A percentile compares a stretch with the other conserved stretches of the same genome.
Evolutionary conservation across 2,113 vertebrate genomes (phyloP).

Genomic region (Antennarius striatus): DNA sequence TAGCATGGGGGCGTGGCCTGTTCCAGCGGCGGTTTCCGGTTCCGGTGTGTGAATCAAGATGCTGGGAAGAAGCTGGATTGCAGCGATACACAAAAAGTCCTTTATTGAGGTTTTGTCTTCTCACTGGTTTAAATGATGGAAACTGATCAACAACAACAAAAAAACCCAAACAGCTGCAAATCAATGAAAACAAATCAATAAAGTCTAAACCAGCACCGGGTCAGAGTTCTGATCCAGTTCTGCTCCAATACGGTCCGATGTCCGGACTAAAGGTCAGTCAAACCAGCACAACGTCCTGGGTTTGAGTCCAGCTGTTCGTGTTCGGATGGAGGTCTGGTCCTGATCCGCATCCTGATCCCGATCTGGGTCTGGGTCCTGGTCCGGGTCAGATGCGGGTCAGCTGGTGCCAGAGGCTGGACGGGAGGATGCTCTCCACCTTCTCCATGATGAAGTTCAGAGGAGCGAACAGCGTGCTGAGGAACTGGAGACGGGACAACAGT

Average conservation of each 20-base stretch:
- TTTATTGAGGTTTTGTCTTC: slow-evolving; percentile 83
- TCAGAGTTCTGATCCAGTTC: slow-evolving; percentile 23
- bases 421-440: slow-evolving; percentile 97
- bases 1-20: neutral
- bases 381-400: slow-evolving; percentile 90
- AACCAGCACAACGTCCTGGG: slow-evolving; percentile 39
- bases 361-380: slow-evolving; percentile 15
- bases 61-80: slow-evolving; percentile 53
- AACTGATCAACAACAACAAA: slow-evolving; percentile 91
- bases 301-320: slow-evolving; percentile 52
- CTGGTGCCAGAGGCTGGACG: slow-evolving; percentile 98
- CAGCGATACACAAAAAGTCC: slow-evolving; percentile 93
- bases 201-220: slow-evolving; percentile 62
- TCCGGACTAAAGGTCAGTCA: slow-evolving; percentile 65
- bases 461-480: slow-evolving; percentile 97
- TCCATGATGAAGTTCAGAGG: slow-evolving; percentile 99
- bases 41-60: slow-evolving; percentile 21
- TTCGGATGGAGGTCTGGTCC: slow-evolving; percentile 29
- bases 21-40: neutral
- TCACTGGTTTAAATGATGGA: slow-evolving; percentile 83
- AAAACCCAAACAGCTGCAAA: slow-evolving; percentile 82
- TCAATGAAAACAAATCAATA: slow-evolving; percentile 80
- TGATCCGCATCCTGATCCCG: slow-evolving; percentile 19
- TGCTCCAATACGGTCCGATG: slow-evolving; percentile 53
- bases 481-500: slow-evolving; percentile 74